Evolutionary conservation across 1,140 invertebrate species (phyloP), one percentile per base, ranked within the genome.

Genomic region (Penaeus chinensis): DNA sequence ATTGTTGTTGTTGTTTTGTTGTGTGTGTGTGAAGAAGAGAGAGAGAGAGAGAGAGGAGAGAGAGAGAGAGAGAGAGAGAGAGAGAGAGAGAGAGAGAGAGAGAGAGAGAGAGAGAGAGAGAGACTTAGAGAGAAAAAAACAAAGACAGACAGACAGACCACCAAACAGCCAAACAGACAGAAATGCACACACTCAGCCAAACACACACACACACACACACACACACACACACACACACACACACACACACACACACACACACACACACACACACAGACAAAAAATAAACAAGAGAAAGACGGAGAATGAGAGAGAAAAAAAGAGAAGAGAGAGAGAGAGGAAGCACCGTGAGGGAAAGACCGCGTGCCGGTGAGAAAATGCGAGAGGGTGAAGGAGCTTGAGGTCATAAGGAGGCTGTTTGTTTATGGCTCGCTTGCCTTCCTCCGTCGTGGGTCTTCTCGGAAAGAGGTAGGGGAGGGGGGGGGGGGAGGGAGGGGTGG

Each of bases 131-230:
- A 76, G 27, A n/a, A 65, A 18, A n/a, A n/a, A 65, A n/a, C 16
- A n/a, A 65, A n/a, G n/a, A n/a, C n/a, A n/a, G n/a, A n/a, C n/a
- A n/a, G n/a, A n/a, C n/a, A n/a, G n/a, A n/a, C 16, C 16, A n/a
- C 16, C 16, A 65, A 65, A n/a, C 16, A 76, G 60, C 16, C n/a
- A n/a, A 3, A 61, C 27, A 47, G 10, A 37, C 5, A 47, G 32
- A 47, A 24, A 19, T 37, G 61, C 37, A 80, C 78, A 80, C 78
- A 80, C 78, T 1, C 78, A 80, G 42, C 2, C 78, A 80, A 42
- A 80, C 78, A 80, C 78, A 8, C 78, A 80, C 78, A 54, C 78
- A 80, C 78, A 77, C 71, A 76, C 71, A 76, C 71, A 76, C 18
- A 76, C 18, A 76, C 27, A 76, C 18, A 76, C 22, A 32, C 18